Percentiles rank a stretch among this genome's conserved stretches.
Evolutionary conservation across 2,797 vertebrate genomes (phyloP).

Genomic region (Acanthurus leucopareius): DNA sequence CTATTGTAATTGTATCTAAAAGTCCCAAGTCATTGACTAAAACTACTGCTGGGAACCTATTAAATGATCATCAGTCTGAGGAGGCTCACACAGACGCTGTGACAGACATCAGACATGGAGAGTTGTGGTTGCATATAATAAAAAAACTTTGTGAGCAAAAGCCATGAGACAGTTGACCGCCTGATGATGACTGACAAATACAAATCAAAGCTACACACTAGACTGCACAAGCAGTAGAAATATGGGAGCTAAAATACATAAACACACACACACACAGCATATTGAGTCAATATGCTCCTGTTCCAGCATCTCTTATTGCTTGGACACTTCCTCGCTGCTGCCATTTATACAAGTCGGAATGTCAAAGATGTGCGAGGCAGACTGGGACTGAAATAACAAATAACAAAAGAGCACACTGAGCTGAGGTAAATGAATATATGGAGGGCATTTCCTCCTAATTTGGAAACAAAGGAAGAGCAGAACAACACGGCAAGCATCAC

Average conservation of each 20-base stretch:
- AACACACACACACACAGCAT: constrained; percentile 38
- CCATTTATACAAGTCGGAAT: constrained; percentile 49
- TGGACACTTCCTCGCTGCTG: constrained; percentile 33
- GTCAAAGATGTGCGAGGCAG: constrained; percentile 36
- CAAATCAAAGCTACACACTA: constrained; percentile 42
- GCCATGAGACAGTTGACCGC: constrained; percentile 22
- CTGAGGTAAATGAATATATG: constrained; percentile 36
- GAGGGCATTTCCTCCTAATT: constrained; percentile 44
- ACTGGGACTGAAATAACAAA: constrained; percentile 23
- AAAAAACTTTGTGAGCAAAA: constrained; percentile 24
- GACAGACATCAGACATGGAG: constrained; percentile 24
- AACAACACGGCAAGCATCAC: constrained; percentile 27
- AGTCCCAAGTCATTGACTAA: neutral
- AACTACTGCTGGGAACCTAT: neutral
- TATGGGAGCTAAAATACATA: neutral
- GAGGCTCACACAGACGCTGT: constrained; percentile 10
- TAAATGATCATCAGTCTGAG: constrained; percentile 25
- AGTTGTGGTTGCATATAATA: constrained; percentile 26
- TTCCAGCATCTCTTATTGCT: constrained; percentile 27
- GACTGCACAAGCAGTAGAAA: constrained; percentile 33
- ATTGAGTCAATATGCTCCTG: constrained; percentile 34
- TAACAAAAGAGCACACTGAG: constrained; percentile 39
- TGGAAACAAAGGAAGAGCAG: constrained; percentile 36
- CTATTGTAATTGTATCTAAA: constrained; percentile 3
- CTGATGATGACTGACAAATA: constrained; percentile 54